Conservation (phyloP, 2,888 invertebrate species). For the Polydrusus tereticollis region DNA sequence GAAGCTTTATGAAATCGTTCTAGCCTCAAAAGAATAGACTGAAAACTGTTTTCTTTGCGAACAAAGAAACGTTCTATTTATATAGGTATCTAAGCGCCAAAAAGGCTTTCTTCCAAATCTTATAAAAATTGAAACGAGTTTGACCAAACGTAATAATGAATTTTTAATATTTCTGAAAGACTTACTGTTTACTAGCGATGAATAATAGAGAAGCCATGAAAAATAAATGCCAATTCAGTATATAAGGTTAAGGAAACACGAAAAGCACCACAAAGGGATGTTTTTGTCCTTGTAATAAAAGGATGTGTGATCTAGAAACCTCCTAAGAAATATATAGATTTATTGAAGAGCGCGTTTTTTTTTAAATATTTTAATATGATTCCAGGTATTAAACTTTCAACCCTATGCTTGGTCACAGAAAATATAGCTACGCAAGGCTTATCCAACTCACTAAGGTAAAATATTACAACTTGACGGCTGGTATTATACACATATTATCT, state of each 20-base stretch:
- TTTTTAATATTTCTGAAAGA: neutral
- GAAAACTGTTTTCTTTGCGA: neutral
- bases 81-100: neutral
- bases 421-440: no score
- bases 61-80: neutral
- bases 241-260: neutral
- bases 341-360: no score
- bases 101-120: neutral
- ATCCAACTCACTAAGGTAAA: no score
- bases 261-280: neutral
- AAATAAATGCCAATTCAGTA: neutral
- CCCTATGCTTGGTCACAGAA: no score
- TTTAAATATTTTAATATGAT: no score
- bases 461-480: no score
- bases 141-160: neutral
- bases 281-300: no score
- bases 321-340: neutral
- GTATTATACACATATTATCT: no score
- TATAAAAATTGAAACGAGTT: conserved; percentile 3
- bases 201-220: neutral
- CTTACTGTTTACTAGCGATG: neutral
- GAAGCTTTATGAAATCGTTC: no score
- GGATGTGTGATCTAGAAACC: neutral
- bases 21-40: no score
- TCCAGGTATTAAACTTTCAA: no score